Percentiles rank a stretch among this genome's conserved stretches.
Evolutionary conservation across 2,888 invertebrate species (phyloP).

Genomic region (Willowsia nigromaculata): DNA sequence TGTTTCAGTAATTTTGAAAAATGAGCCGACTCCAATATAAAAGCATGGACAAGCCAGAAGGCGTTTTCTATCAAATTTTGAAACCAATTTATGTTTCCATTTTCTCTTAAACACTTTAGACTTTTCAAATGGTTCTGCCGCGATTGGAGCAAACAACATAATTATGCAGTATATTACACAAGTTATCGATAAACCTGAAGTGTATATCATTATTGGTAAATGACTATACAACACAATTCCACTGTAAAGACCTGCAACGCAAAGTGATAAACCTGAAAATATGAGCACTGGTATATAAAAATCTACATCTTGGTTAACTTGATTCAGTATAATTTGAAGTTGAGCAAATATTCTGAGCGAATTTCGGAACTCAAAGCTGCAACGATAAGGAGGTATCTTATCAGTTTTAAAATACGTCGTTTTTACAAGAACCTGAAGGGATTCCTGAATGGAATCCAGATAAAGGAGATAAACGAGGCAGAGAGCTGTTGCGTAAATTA

Average conservation of each 20-base stretch:
- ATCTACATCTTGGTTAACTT: background rate
- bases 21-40: no score
- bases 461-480: no score
- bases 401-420: no score
- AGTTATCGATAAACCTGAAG: background rate
- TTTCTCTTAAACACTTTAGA: background rate
- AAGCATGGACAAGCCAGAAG: no score
- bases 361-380: background rate
- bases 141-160: background rate
- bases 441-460: no score
- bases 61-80: no score
- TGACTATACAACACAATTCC: background rate
- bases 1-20: no score
- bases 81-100: no score
- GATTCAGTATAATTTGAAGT: background rate
- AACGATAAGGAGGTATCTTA: no score
- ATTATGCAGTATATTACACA: background rate
- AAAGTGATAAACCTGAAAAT: background rate
- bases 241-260: background rate
- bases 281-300: background rate
- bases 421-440: no score
- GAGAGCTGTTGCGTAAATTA: no score
- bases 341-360: background rate
- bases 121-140: background rate
- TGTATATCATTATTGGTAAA: background rate